Evolutionary conservation across 2,113 vertebrate genomes (phyloP), one percentile per base, ranked within the genome.

Genomic region (Xyrauchen texanus): DNA sequence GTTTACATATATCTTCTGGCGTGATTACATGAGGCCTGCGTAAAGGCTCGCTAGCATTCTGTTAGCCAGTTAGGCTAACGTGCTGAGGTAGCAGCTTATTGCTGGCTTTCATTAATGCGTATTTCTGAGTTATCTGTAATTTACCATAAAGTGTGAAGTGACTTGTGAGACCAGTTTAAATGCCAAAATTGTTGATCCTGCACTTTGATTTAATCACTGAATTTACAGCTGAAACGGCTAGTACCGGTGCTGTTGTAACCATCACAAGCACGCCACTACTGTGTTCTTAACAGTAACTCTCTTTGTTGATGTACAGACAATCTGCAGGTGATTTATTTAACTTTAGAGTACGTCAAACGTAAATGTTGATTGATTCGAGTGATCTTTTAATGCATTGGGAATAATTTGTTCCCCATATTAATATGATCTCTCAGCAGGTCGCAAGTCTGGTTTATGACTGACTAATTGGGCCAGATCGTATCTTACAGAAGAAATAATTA

Each of bases 1-100:
- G 11, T 61, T 63, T 42, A 7, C 4, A 2, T 64, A 7, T 16
- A 64, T 65, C 4, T 55, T 4, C 1, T 15, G 21, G 53, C 47
- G 73, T 45, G 47, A 9, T 1, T 10, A 55, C 73, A 76, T 13
- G 73, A 76, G 73, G 73, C 73, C 73, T 76, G 21, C 12, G 49
- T 76, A 7, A 45, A 76, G 7, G 60, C 61, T 52, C 34, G 73
- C 15, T 76, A 76, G 62, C 73, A 4, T 47, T 7, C 13, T 76
- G 73, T 62, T 76, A 76, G 45, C 49, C 12, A n/a, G 6, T 15
- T 58, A 58, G 12, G 13, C 7, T 58, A 58, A n/a, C 55, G 15
- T 58, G 55, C 55, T 15, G 7, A 15, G 61, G 49, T 76, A 76
- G 62, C 49, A 3, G 34, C 34, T 42, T 0, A 51, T 13, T 76